Base-by-base conservation (phyloP, 1,140 invertebrate species). In the Globodera rostochiensis region DNA sequence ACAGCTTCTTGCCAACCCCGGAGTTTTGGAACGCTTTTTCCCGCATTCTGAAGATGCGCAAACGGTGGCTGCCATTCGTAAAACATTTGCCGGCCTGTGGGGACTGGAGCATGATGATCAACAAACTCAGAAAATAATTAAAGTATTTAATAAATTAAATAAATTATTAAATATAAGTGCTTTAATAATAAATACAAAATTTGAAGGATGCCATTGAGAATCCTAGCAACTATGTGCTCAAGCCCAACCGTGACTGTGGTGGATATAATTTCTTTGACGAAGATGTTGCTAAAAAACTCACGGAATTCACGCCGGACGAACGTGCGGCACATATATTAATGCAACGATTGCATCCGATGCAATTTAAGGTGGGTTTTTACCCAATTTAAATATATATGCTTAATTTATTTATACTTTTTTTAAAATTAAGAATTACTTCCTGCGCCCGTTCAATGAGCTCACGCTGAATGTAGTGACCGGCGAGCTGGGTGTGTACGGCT, bases 321-420 rank as follows among this genome's bases (percentile, higher is more conserved):
- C 57, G 11, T 6, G 57, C 57, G 57, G 57, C 57, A 64, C 57
- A 64, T 19, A 64, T 64, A 19, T 64, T 64, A 64, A 64, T 64
- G 57, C 57, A 64, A 64, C 57, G 57, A 64, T 64, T 64, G 57
- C 57, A 64, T 64, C 57, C 57, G 57, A 19, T 64, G 57, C 11
- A 64, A 64, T 6, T n/a, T 64, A 13, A 64, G 19, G 57, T 64
- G 57, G 57, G 57, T 60, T n/a, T n/a, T n/a, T 25, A 25, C 25
- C 0, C 25, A 6, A 4, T 64, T 64, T 19, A 13, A 64, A 64
- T 64, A 89, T 92, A 95, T 64, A 64, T 19, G 13, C 11, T 53
- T 53, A 53, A 53, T 50, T 9, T 50, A 50, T 9, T 6, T 50
- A 50, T 13, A 53, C 50, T 53, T 53, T 53, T 3, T 53, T 13